Evolutionary conservation across 1,140 invertebrate genomes (phyloP).

Genomic region (Drosophila nigromelanica): DNA sequence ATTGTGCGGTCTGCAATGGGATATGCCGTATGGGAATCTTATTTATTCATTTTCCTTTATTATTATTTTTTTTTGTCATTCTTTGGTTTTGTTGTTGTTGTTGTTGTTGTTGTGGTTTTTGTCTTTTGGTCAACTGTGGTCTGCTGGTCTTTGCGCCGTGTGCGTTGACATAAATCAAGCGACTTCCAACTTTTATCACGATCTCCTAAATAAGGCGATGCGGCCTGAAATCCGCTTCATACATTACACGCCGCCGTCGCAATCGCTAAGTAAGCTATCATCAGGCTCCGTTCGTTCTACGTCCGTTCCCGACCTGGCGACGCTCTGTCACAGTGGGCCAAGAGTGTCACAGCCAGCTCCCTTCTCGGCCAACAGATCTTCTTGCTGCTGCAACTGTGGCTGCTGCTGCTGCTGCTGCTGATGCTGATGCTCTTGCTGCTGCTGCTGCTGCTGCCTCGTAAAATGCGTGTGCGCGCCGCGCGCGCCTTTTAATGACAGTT

Average conservation of each 20-base stretch:
- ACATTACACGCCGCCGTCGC: conserved; percentile 64
- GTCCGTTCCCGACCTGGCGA: conserved; percentile 14
- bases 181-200: conserved; percentile 84
- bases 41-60: conserved; percentile 14
- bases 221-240: conserved; percentile 76
- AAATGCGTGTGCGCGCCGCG: conserved; percentile 82
- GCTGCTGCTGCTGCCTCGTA: conserved; percentile 57
- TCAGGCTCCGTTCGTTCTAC: conserved; percentile 48
- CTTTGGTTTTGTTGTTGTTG: conserved; percentile 1
- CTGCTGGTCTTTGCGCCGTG: conserved; percentile 29
- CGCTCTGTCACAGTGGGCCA: conserved; percentile 62
- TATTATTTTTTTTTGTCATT: neutral
- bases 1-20: neutral
- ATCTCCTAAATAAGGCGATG: conserved; percentile 84
- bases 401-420: conserved; percentile 10
- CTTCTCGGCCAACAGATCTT: conserved; percentile 9
- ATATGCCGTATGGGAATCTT: conserved; percentile 26
- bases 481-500: conserved; percentile 80
- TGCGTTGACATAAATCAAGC: conserved; percentile 84
- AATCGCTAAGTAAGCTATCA: conserved; percentile 83
- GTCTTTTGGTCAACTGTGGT: conserved; percentile 22
- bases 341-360: conserved; percentile 19
- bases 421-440: neutral
- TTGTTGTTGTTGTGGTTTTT: conserved; percentile 1
- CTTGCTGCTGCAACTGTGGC: neutral